These are phyloP conservation scores for Sebastes minor DNA, from an alignment of 2,797 vertebrate genomes.

Conservation along the genomic window DNA sequence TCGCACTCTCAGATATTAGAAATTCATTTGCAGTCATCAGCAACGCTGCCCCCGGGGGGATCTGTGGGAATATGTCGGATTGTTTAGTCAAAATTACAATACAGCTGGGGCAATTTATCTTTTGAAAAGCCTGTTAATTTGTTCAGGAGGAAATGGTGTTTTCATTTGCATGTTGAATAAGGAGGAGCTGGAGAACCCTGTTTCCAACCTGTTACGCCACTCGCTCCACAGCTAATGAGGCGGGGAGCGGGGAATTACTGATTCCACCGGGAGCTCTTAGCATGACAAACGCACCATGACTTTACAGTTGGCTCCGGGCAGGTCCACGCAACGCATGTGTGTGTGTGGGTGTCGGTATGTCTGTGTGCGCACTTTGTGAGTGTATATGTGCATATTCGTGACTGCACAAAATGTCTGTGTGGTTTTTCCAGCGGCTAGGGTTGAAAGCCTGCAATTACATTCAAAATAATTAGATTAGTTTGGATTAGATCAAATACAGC, in stretches of 20 bases:
- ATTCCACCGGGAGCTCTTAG: constrained; percentile 67
- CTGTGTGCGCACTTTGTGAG: neutral
- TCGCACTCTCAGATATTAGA: constrained; percentile 62
- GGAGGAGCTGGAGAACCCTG: constrained; percentile 72
- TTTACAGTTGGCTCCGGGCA: constrained; percentile 51
- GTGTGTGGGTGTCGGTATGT: neutral
- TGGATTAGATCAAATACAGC: constrained; percentile 50
- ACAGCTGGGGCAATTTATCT: constrained; percentile 84
- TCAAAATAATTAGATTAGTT: constrained; percentile 54
- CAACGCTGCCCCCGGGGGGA: constrained; percentile 59
- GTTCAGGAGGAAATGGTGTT: constrained; percentile 78
- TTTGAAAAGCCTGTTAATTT: constrained; percentile 85
- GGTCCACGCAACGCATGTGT: constrained; percentile 1
- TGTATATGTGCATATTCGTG: constrained; percentile 36
- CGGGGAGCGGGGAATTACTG: constrained; percentile 60
- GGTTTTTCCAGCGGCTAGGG: constrained; percentile 6
- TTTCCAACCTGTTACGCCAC: constrained; percentile 74
- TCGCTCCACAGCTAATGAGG: constrained; percentile 77
- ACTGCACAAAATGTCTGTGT: neutral
- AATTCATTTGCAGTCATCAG: constrained; percentile 80
- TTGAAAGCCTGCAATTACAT: constrained; percentile 59
- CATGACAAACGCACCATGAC: constrained; percentile 75
- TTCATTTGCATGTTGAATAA: constrained; percentile 84
- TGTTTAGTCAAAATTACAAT: constrained; percentile 84
- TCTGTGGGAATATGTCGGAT: constrained; percentile 73